Percentiles rank a stretch among this genome's conserved stretches.
These are phyloP conservation scores for Mustela erminea DNA, from an alignment of 2,797 vertebrate species.

Conservation along the genomic window DNA sequence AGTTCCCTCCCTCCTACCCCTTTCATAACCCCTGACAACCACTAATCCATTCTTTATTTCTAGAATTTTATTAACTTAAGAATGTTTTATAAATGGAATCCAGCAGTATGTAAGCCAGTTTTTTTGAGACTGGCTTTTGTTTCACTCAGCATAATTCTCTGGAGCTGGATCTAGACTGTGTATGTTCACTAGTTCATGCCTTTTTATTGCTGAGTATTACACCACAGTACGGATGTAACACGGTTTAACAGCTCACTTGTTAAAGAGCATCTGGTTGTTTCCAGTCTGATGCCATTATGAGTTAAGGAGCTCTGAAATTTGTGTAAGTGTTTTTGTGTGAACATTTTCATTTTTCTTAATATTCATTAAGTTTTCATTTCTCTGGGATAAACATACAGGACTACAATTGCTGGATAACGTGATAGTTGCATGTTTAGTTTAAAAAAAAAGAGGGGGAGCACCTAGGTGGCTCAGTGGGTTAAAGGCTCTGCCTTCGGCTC, in stretches of 20 bases:
- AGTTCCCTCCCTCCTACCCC: neutral
- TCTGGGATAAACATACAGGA: neutral
- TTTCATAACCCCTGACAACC: neutral
- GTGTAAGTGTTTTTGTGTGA: neutral
- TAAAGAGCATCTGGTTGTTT: neutral
- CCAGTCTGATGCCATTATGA: neutral
- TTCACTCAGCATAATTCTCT: neutral
- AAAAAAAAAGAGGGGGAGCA: neutral
- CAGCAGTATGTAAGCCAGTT: neutral
- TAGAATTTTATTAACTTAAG: neutral
- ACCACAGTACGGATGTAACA: neutral
- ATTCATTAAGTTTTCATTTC: neutral
- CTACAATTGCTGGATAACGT: neutral
- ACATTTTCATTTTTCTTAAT: neutral
- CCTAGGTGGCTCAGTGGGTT: no score
- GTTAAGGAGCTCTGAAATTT: neutral
- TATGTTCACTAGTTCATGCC: neutral
- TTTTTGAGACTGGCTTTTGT: neutral
- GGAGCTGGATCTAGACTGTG: neutral
- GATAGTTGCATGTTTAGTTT: neutral
- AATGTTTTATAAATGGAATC: neutral
- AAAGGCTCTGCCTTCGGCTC: no score
- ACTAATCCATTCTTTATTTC: neutral
- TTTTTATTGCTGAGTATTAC: neutral
- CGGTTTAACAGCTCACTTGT: neutral